phyloP scores from a whole-genome alignment of 1,140 invertebrate species.

The Drosophila teissieri region DNA sequence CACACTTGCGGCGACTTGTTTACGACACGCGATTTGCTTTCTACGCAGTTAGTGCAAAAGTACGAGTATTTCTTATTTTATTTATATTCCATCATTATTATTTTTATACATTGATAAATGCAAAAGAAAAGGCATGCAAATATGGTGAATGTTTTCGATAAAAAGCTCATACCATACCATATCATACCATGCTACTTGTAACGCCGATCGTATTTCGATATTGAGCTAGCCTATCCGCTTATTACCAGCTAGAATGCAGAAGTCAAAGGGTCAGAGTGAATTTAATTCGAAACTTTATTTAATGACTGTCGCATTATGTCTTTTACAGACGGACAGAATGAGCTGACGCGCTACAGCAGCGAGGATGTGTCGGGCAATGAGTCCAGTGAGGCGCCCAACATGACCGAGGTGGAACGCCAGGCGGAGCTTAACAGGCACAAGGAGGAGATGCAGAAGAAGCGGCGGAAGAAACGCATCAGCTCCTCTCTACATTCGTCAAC shows the following conservation, averaged over 20 bases:
- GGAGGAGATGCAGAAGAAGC: slow-evolving; percentile 93
- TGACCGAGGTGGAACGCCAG: slow-evolving; percentile 82
- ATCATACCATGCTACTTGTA: not conserved
- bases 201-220: not conserved
- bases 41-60: slow-evolving; percentile 71
- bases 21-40: slow-evolving; percentile 75
- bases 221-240: not conserved
- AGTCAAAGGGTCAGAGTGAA: not conserved
- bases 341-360: slow-evolving; percentile 83
- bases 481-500: slow-evolving; percentile 92
- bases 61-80: slow-evolving; percentile 35
- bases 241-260: slow-evolving; percentile 1
- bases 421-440: slow-evolving; percentile 89
- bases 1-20: slow-evolving; percentile 63
- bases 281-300: too few relatives aligned
- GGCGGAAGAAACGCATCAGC: slow-evolving; percentile 93
- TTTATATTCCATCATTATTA: slow-evolving; percentile 27
- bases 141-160: slow-evolving; percentile 22
- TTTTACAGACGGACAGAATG: slow-evolving; percentile 77
- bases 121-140: slow-evolving; percentile 49
- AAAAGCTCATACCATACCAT: not conserved
- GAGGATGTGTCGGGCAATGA: slow-evolving; percentile 84
- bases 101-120: slow-evolving; percentile 69
- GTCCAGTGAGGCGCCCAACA: slow-evolving; percentile 80
- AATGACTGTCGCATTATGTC: too few relatives aligned